These are phyloP conservation scores for Monoplex corrugatus DNA, from an alignment of 2,888 invertebrate species.

Conservation along the genomic window DNA sequence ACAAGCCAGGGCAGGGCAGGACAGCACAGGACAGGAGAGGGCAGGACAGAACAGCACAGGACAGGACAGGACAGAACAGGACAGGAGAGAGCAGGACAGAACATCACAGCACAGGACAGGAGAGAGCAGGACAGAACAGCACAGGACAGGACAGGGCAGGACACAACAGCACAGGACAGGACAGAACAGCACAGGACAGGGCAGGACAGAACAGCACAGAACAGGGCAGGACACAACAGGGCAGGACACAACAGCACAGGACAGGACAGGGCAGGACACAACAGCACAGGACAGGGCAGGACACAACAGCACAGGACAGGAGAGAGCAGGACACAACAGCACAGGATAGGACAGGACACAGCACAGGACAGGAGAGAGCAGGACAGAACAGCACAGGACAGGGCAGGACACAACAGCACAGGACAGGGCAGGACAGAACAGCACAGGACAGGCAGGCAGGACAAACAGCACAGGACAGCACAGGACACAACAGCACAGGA, in stretches of 20 bases:
- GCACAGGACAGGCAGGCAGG: conserved; percentile 28
- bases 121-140: conserved; percentile 31
- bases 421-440: conserved; percentile 38
- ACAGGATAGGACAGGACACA: conserved; percentile 7
- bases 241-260: neutral
- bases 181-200: conserved; percentile 37
- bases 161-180: conserved; percentile 39
- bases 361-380: conserved; percentile 41
- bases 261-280: conserved; percentile 5
- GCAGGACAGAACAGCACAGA: neutral
- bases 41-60: conserved; percentile 39
- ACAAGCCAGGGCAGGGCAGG: conserved; percentile 41
- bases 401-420: conserved; percentile 45
- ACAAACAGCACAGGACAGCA: conserved; percentile 43
- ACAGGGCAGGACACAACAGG: too few relatives aligned
- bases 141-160: conserved; percentile 34
- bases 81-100: conserved; percentile 39
- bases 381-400: conserved; percentile 47
- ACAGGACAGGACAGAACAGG: conserved; percentile 40
- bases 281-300: too few relatives aligned
- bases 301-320: neutral
- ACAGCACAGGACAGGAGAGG: conserved; percentile 40
- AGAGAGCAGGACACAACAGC: neutral
- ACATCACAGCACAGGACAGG: conserved; percentile 39
- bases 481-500: conserved; percentile 38